Percentiles rank a stretch among this genome's conserved stretches.
Evolutionary conservation across 2,888 invertebrate genomes (phyloP).

Genomic region (Torymus aiolomorphi): DNA sequence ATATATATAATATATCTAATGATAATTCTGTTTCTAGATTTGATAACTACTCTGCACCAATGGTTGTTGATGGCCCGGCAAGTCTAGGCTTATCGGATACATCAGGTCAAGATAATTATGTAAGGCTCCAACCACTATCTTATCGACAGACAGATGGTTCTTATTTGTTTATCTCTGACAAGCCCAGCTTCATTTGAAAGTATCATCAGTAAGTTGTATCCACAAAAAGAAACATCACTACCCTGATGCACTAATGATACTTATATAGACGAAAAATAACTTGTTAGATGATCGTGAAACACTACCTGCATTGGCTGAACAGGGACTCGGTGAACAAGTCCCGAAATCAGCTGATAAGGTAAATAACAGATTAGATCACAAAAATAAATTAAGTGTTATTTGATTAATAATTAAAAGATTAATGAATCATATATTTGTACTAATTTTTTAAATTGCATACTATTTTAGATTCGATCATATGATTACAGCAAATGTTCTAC

Average conservation of each 20-base stretch:
- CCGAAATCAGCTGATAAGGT: conserved; percentile 96
- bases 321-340: conserved; percentile 97
- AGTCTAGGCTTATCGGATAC: conserved; percentile 99
- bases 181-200: too few species aligned
- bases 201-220: conserved; percentile 99
- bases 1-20: too few species aligned
- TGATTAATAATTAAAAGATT: not conserved
- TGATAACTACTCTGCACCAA: too few species aligned
- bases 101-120: conserved; percentile 98
- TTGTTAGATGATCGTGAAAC: conserved; percentile 98
- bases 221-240: conserved; percentile 99
- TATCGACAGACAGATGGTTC: conserved; percentile 99
- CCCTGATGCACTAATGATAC: conserved; percentile 98
- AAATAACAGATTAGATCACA: not conserved
- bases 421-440: conserved; percentile 19
- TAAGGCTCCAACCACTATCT: conserved; percentile 94
- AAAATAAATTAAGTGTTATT: too few species aligned
- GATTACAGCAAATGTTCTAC: conserved; percentile 99
- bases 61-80: conserved; percentile 97
- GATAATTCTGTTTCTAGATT: too few species aligned
- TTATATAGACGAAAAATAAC: conserved; percentile 99
- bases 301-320: conserved; percentile 91
- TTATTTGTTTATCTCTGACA: conserved; percentile 99
- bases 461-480: conserved; percentile 90
- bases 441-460: too few species aligned